Evolutionary conservation across 2,888 invertebrate genomes (phyloP), one percentile per base, ranked within the genome.

Genomic region (Melanophora roralis): DNA sequence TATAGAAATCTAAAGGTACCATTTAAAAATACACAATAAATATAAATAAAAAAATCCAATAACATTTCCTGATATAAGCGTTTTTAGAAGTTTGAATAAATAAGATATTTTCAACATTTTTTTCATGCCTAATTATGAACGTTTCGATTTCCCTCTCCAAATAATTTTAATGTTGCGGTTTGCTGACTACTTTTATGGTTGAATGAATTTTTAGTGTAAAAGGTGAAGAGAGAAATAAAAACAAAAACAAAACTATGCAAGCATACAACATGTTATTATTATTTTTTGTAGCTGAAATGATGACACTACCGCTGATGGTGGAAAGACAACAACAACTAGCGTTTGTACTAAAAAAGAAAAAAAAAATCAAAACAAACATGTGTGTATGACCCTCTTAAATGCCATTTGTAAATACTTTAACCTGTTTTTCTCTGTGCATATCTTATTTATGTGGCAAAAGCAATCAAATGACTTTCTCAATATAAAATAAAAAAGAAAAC

Each of bases 341-440:
- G 6, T 27, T 27, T 27, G n/a, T n/a, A 36, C 36, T 21, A 21
- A 23, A 19, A 27, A 27, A 23, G n/a, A 27, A 12, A 21, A 23
- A 19, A 27, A 27, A 23, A 19, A 27, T 4, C 3, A 51, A 59
- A 43, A 23, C 40, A 23, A 51, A 55, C 34, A 53, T 34, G n/a
- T 57, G 11, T 40, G 47, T 60, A 62, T 69, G 76, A 80, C 80
- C 76, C 80, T 80, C 75, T 62, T 57, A 76, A 72, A 72, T 59
- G 49, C 51, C 57, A 68, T 68, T 80, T 76, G 76, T 65, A 62
- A 55, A 45, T 40, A 57, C 40, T 45, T 64, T 45, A 74, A 79
- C 78, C 69, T 40, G 78, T 79, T 79, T 74, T 47, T 57, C 38
- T 34, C n/a, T n/a, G n/a, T 27, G 19, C 16, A 8, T 55, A 14